phyloP scores from a whole-genome alignment of 2,113 vertebrate species.

The Phainopepla nitens region DNA sequence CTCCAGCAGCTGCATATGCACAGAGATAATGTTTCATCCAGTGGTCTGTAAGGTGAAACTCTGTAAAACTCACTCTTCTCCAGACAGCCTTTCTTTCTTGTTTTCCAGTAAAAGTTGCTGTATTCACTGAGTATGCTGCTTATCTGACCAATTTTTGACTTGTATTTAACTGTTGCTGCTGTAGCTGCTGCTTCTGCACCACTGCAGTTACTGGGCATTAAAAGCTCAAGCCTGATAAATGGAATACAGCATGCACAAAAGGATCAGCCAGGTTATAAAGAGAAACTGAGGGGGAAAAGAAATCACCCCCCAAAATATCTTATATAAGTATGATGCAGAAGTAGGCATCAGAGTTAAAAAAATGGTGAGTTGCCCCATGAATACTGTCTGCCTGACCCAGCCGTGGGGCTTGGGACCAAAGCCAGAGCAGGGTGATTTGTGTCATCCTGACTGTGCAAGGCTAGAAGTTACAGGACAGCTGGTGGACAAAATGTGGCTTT shows the following conservation, averaged over 20 bases:
- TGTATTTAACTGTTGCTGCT: not conserved
- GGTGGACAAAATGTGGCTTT: not conserved
- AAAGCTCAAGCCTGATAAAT: not conserved
- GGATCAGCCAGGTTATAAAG: conserved; percentile 6
- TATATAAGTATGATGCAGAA: not conserved
- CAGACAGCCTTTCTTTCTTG: not conserved
- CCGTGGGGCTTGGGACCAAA: not conserved
- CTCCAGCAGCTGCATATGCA: not conserved
- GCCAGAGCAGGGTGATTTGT: not conserved
- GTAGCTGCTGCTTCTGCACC: not conserved
- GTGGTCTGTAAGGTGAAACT: not conserved
- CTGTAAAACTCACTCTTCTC: not conserved
- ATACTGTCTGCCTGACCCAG: not conserved
- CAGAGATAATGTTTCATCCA: not conserved
- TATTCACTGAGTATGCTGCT: not conserved
- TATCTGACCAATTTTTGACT: not conserved
- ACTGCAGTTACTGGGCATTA: not conserved
- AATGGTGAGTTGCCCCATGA: not conserved
- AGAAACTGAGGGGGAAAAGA: not conserved
- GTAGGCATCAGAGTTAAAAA: not conserved
- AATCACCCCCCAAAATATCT: not conserved
- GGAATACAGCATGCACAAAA: not conserved
- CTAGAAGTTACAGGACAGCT: not conserved
- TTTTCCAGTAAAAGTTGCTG: not conserved
- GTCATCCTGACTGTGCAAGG: not conserved